These are phyloP conservation scores for Polyommatus iphigenia DNA, from an alignment of 2,888 invertebrate species.

Conservation along the genomic window DNA sequence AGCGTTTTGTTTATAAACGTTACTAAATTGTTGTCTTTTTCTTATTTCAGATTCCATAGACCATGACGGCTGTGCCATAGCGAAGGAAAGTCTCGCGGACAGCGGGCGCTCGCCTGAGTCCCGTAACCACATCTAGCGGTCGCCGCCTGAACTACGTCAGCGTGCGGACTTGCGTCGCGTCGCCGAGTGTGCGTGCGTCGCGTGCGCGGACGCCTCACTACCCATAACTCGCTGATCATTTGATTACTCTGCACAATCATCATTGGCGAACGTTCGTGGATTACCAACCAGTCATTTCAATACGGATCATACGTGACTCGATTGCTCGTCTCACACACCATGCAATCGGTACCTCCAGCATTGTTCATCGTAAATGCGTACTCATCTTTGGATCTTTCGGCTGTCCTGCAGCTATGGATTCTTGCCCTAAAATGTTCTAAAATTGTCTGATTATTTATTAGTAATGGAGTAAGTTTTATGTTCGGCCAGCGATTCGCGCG, in stretches of 20 bases:
- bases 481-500: not conserved
- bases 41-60: slow-evolving; percentile 69
- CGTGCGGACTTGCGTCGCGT: slow-evolving; percentile 31
- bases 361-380: not conserved
- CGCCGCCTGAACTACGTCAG: slow-evolving; percentile 36
- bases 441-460: slow-evolving; percentile 11
- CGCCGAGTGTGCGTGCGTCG: slow-evolving; percentile 31
- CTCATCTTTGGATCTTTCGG: slow-evolving; percentile 9
- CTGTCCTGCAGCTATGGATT: slow-evolving; percentile 3
- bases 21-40: not conserved
- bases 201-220: not conserved
- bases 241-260: slow-evolving; percentile 14
- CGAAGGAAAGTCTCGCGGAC: slow-evolving; percentile 48
- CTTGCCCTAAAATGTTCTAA: slow-evolving; percentile 21
- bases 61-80: slow-evolving; percentile 77
- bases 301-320: not conserved
- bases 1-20: too few species aligned
- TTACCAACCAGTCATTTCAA: not conserved
- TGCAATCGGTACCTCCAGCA: not conserved
- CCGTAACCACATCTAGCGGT: slow-evolving; percentile 34
- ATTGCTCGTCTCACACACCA: slow-evolving; percentile 1
- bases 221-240: slow-evolving; percentile 37
- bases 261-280: slow-evolving; percentile 19
- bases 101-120: slow-evolving; percentile 37
- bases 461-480: slow-evolving; percentile 18